Base-by-base conservation (phyloP, 2,113 vertebrate genomes). In the Bostrychus sinensis region DNA sequence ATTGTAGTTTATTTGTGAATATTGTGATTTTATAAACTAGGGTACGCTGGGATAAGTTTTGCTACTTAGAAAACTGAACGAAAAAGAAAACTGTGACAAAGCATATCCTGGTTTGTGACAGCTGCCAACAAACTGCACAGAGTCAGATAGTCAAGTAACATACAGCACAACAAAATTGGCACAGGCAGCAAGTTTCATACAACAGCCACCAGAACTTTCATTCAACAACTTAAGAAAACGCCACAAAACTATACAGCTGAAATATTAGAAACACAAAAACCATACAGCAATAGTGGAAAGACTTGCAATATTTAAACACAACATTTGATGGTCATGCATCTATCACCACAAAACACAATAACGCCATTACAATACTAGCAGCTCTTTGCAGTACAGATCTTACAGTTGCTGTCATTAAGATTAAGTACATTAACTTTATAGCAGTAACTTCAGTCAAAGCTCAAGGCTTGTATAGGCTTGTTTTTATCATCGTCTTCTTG, bases 51-150 rank as follows among this genome's bases (percentile, higher is more conserved):
- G 45, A 48, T 25, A 25, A 22, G 20, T 48, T 48, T 48, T 48
- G 14, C 10, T 14, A 22, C 45, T 3, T 12, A 25, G 45, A 48
- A 48, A 48, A 48, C 45, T 48, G 11, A 23, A 11, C 23, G 5
- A 25, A 20, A 48, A 48, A 48, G 45, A 48, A 25, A 48, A 48
- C 19, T 48, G 45, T 48, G 45, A 48, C 45, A 48, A 48, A 48
- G 45, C 45, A 48, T 13, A 48, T 48, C 22, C 45, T 25, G 45
- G 45, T 48, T 48, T 48, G 25, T 48, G 45, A 48, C 45, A 48
- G 45, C 45, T 48, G 45, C 45, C 45, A 48, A 48, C 45, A 45
- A 45, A 20, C 42, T 22, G 42, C 42, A 45, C 42, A 25, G 8
- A 48, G 45, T 25, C 16, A 42, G 12, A 25, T 11, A 48, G 45